Evolutionary conservation across 2,113 vertebrate genomes (phyloP).

Genomic region (Pteruthius melanotis): DNA sequence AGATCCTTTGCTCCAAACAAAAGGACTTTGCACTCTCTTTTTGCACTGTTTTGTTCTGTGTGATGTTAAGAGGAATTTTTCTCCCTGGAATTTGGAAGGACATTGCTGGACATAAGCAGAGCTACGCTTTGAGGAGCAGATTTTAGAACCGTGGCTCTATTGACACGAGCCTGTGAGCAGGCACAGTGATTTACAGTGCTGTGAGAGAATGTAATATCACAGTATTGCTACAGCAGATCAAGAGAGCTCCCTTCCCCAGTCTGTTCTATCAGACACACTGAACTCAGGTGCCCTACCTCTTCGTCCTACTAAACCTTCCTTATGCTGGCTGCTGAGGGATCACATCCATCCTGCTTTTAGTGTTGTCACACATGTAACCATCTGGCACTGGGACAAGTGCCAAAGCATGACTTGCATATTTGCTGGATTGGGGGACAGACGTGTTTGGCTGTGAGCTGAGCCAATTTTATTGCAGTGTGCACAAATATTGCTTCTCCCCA

Average conservation of each 20-base stretch:
- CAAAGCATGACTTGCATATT: constrained; percentile 23
- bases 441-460: not conserved
- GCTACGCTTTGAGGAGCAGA: not conserved
- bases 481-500: not conserved
- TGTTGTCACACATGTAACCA: not conserved
- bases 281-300: not conserved
- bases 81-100: not conserved
- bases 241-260: not conserved
- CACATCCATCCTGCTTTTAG: not conserved
- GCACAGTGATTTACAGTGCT: not conserved
- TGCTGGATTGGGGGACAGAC: not conserved
- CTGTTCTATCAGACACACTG: not conserved
- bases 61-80: not conserved
- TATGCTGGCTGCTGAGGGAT: not conserved
- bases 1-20: not conserved
- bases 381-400: not conserved
- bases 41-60: not conserved
- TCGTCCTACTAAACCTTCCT: not conserved
- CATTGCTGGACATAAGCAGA: not conserved
- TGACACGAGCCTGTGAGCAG: not conserved
- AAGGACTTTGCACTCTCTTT: not conserved
- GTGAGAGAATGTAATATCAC: not conserved
- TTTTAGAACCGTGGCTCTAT: not conserved
- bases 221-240: not conserved
- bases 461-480: not conserved